A percentile compares a stretch with the other conserved stretches of the same genome.
These are phyloP conservation scores for Limnephilus marmoratus DNA, from an alignment of 2,888 invertebrate genomes.

Conservation along the genomic window DNA sequence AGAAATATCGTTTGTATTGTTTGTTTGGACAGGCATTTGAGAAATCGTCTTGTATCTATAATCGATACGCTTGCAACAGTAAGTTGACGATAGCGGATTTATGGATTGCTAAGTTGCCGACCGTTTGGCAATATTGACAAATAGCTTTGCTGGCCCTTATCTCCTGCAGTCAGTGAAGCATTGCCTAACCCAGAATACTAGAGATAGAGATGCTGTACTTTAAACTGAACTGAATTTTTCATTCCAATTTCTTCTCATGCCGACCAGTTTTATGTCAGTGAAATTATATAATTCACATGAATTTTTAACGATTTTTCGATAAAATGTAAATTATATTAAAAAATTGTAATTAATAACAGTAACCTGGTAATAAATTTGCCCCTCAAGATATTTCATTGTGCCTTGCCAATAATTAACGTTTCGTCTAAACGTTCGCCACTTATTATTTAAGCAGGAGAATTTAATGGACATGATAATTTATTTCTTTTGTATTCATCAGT, in stretches of 20 bases:
- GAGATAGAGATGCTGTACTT: background rate
- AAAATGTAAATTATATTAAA: too few species aligned
- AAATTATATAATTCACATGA: too few species aligned
- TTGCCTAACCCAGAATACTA: background rate
- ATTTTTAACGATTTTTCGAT: too few species aligned
- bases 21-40: constrained; percentile 24
- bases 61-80: background rate
- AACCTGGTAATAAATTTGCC: background rate
- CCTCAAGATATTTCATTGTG: background rate
- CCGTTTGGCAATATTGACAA: constrained; percentile 19
- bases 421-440: background rate
- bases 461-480: too few species aligned
- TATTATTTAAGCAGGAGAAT: background rate
- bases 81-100: constrained; percentile 22
- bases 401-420: background rate
- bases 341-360: too few species aligned
- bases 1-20: background rate
- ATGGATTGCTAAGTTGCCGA: background rate
- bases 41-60: background rate
- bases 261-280: too few species aligned
- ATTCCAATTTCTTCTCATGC: background rate
- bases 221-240: background rate
- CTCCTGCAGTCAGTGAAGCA: background rate
- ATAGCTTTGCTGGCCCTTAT: constrained; percentile 25
- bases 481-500: too few species aligned